Base-by-base conservation (phyloP, 2,113 vertebrate species). In the Nibea coibor region DNA sequence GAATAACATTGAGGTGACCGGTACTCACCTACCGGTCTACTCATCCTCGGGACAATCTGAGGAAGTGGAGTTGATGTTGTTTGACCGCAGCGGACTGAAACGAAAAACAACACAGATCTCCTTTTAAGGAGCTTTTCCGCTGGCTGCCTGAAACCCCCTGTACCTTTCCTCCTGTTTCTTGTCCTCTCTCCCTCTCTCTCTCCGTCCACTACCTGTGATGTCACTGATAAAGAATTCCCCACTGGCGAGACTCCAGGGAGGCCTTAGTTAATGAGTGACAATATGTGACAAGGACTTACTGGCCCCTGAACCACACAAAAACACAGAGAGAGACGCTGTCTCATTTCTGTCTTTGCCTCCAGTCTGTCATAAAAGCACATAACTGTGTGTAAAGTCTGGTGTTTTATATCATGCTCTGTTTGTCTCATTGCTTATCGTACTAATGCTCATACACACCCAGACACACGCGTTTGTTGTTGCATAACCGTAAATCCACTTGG, bases 221-320 rank as follows among this genome's bases (percentile, higher is more conserved):
- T 94, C 90, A 92, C 54, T n/a, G 72, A 83, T 83, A 39, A 92
- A 85, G 85, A 93, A 91, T 93, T 88, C 82, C 76, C 66, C 61
- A 16, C 73, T 17, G 79, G 85, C 11, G 75, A 87, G 65, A 84
- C 72, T 64, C 19, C 71, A 57, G 69, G 67, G 26, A 84, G 67
- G 56, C 20, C 81, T 74, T 26, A 50, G 94, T 94, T 92, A 93
- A 94, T 95, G 78, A 92, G 74, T 92, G 81, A 93, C 89, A 56
- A n/a, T 82, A 35, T 85, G 50, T 86, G 56, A 89, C 76, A 76
- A 26, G 35, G 69, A 75, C 64, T 26, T 56, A 50, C 35, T 73
- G 62, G 53, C 47, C 56, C 19, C 45, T 68, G n/a, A 63, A 31
- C 56, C 53, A 71, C 45, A 26, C 39, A 70, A 31, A 72, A 17